Percentiles rank a stretch among this genome's conserved stretches.
Evolutionary conservation across 2,113 vertebrate species (phyloP).

Genomic region (Athene cunicularia): DNA sequence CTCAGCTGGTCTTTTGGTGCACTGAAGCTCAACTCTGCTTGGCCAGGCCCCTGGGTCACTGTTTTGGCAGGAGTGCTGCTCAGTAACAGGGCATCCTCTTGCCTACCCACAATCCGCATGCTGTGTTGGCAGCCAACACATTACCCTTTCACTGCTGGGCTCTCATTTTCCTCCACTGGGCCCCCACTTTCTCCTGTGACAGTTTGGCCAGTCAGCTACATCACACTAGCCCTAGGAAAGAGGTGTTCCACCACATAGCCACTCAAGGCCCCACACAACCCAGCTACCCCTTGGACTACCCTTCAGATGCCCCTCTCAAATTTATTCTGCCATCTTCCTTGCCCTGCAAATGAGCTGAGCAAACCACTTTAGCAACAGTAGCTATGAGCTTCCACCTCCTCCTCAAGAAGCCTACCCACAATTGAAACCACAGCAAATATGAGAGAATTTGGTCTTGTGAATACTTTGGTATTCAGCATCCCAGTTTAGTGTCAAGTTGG

Average conservation of each 20-base stretch:
- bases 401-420: background rate
- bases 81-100: background rate
- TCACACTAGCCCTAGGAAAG: background rate
- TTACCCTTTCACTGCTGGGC: background rate
- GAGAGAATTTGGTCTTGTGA: background rate
- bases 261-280: background rate
- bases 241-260: background rate
- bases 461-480: background rate
- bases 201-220: background rate
- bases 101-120: accelerated
- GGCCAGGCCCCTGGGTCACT: no score
- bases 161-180: background rate
- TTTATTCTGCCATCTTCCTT: background rate
- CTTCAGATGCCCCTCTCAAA: background rate
- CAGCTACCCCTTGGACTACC: background rate
- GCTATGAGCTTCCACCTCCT: background rate
- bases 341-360: background rate
- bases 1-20: background rate
- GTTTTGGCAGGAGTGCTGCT: background rate
- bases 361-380: background rate
- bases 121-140: background rate
- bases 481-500: background rate
- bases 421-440: background rate
- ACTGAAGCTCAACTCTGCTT: background rate
- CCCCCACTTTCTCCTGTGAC: background rate